phyloP scores from a whole-genome alignment of 2,113 vertebrate species.

The Odontophorus gujanensis region DNA sequence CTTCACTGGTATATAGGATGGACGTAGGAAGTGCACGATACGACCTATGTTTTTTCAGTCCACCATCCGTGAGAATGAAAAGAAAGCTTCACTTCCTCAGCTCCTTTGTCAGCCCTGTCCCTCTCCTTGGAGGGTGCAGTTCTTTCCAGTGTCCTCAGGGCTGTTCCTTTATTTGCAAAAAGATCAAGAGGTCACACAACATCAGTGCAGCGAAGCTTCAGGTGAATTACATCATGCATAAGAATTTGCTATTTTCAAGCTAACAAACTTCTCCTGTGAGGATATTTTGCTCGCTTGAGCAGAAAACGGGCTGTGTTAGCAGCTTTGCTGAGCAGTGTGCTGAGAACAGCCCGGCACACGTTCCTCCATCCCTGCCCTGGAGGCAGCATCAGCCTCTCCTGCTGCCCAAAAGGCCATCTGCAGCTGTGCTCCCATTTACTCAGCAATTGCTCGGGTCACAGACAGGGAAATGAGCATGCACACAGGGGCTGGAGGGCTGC shows the following conservation, averaged over 20 bases:
- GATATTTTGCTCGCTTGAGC: constrained; percentile 29
- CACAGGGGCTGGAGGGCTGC: accelerated
- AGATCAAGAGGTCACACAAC: constrained; percentile 53
- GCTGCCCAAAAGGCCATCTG: accelerated
- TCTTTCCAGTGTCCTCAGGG: neutral
- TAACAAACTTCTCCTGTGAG: constrained; percentile 11
- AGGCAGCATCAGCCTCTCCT: accelerated
- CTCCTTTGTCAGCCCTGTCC: neutral
- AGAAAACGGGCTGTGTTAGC: constrained; percentile 56
- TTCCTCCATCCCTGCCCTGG: neutral
- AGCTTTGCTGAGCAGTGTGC: neutral
- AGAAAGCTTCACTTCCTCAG: neutral
- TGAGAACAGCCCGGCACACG: accelerated
- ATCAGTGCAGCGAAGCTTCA: constrained; percentile 31
- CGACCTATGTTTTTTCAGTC: neutral
- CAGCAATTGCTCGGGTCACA: neutral
- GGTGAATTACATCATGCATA: constrained; percentile 36
- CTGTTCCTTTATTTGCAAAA: neutral
- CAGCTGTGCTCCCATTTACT: neutral
- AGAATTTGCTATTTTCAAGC: constrained; percentile 3
- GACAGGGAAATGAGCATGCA: accelerated
- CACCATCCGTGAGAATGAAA: too few relatives aligned
- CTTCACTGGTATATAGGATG: neutral
- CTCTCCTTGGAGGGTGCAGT: neutral
- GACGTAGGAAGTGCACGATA: accelerated